Conservation (phyloP, 1,140 invertebrate species). For the Sitodiplosis mosellana region DNA sequence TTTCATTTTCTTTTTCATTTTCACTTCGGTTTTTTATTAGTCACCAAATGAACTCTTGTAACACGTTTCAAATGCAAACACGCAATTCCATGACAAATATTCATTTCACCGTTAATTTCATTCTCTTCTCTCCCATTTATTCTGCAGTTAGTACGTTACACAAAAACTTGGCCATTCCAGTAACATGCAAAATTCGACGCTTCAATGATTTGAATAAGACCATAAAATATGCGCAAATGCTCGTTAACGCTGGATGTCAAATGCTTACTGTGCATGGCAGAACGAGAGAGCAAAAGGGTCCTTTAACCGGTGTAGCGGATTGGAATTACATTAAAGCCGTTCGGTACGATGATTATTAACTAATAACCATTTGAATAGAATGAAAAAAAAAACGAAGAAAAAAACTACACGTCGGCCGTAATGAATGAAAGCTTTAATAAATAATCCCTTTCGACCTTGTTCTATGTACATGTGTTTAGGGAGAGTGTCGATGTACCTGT, state of each 20-base stretch:
- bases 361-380: conserved; percentile 1
- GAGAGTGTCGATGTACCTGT: conserved; percentile 78
- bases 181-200: conserved; percentile 91
- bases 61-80: conserved; percentile 3
- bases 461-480: conserved; percentile 29
- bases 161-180: conserved; percentile 55
- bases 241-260: conserved; percentile 82
- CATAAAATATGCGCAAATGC: conserved; percentile 80
- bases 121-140: conserved; percentile 3
- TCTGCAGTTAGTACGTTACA: conserved; percentile 47
- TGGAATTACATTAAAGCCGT: conserved; percentile 89
- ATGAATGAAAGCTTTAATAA: neutral
- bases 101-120: conserved; percentile 1
- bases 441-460: neutral
- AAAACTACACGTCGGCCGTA: no score
- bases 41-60: conserved; percentile 1
- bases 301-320: conserved; percentile 80
- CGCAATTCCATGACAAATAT: neutral
- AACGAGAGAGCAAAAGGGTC: conserved; percentile 90
- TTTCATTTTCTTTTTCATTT: neutral
- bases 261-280: conserved; percentile 91
- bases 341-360: conserved; percentile 36
- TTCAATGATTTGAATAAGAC: conserved; percentile 80
- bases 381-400: neutral
- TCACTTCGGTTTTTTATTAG: no score